Evolutionary conservation across 2,888 invertebrate species (phyloP), one percentile per base, ranked within the genome.

Genomic region (Myopa tessellatipennis): DNA sequence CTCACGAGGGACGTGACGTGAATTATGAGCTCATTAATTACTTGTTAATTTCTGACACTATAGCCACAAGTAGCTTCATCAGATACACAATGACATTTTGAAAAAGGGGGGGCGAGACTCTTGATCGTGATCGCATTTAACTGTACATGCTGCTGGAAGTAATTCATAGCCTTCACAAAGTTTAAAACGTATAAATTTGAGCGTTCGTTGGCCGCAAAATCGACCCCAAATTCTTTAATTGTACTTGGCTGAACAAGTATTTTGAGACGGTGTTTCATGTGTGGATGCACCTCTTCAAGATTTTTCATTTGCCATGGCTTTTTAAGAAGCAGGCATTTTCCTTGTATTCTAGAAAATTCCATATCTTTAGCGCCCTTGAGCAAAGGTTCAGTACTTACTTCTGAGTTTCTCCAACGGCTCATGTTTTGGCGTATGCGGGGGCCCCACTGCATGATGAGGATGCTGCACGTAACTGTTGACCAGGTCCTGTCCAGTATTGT

Each of bases 391-490:
- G 77, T 86, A 90, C 89, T 89, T 88, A 93, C 94, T 92, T 92
- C 93, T 93, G 85, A 94, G 91, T 90, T 94, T 94, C 90, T 94
- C 93, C 84, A 94, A 87, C 40, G 94, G 93, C 87, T 93, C 93
- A 86, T 93, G 93, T 78, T 88, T 88, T 76, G 89, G 88, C 80
- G 92, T 91, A 84, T 92, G 92, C 72, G 91, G 91, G 71, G 91
- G 91, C 69, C 91, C 91, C 76, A 89, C 87, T 14, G 90, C 90
- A 82, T 91, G 91, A 86, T 92, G 92, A 80, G 92, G 91, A 85
- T 91, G 91, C 84, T 91, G 91, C 67, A 80, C 82, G 82, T 87
- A 87, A 50, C 87, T 85, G 83, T 88, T 90, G 82, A 90, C 89
- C 80, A 90, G 90, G 85, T 90, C 89, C 83, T 90, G 89, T 7